phyloP scores from a whole-genome alignment of 2,888 invertebrate genomes.

The Machimus rusticus region DNA sequence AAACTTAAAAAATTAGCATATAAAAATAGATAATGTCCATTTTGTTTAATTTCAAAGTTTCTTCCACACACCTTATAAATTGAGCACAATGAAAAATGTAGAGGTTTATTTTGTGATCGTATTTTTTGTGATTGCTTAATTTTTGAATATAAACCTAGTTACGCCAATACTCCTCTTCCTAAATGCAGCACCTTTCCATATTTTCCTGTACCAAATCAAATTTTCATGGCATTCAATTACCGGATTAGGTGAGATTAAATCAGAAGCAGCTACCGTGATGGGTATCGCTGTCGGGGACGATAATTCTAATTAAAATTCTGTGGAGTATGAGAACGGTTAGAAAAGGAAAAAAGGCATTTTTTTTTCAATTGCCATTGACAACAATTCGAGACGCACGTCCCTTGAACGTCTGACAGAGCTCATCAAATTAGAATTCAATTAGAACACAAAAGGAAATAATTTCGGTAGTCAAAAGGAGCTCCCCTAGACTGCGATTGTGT shows the following conservation, averaged over 20 bases:
- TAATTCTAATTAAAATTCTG: slow-evolving; percentile 29
- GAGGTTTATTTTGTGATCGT: no score
- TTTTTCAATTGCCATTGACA: background rate
- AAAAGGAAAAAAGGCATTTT: background rate
- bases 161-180: background rate
- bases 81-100: no score
- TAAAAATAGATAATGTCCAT: no score
- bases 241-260: slow-evolving; percentile 18
- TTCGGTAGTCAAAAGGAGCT: slow-evolving; percentile 43
- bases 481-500: background rate
- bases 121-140: no score
- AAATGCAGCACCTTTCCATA: background rate
- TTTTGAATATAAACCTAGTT: background rate
- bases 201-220: background rate
- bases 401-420: slow-evolving; percentile 32
- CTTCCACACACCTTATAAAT: no score
- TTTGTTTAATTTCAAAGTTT: no score
- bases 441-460: slow-evolving; percentile 45
- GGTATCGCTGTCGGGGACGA: background rate
- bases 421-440: slow-evolving; percentile 47
- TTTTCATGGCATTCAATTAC: slow-evolving; percentile 10
- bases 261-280: slow-evolving; percentile 9
- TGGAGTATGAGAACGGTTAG: background rate
- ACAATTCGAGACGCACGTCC: slow-evolving; percentile 7
- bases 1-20: no score